Conservation (phyloP, 2,113 vertebrate genomes). For the Lagenorhynchus albirostris region DNA sequence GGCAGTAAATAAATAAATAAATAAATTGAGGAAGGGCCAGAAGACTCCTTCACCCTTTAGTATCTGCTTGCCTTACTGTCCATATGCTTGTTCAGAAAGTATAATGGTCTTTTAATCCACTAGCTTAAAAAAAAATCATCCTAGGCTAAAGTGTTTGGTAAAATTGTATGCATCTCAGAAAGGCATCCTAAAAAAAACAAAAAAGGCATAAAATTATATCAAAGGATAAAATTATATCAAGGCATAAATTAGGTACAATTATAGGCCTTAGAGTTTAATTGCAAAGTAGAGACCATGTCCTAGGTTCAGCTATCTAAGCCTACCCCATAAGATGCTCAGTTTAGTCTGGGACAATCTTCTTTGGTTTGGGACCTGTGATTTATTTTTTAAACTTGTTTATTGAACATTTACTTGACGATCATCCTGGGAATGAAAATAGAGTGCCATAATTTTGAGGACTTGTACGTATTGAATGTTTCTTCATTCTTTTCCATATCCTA, state of each 20-base stretch:
- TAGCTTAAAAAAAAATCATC: neutral
- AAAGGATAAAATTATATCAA: neutral
- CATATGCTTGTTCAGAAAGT: neutral
- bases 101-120: neutral
- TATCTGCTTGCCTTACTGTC: neutral
- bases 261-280: neutral
- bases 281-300: neutral
- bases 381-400: neutral
- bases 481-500: neutral
- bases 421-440: neutral
- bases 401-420: neutral
- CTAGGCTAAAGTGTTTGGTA: neutral
- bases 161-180: neutral
- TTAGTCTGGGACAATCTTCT: neutral
- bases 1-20: neutral
- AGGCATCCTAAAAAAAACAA: neutral
- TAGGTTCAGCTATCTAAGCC: neutral
- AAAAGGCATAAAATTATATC: neutral
- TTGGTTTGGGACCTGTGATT: neutral
- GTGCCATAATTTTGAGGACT: neutral
- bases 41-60: neutral
- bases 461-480: neutral
- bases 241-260: neutral
- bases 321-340: neutral
- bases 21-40: neutral